Evolutionary conservation across 2,797 vertebrate genomes (phyloP).

Genomic region (Gymnodraco acuticeps): DNA sequence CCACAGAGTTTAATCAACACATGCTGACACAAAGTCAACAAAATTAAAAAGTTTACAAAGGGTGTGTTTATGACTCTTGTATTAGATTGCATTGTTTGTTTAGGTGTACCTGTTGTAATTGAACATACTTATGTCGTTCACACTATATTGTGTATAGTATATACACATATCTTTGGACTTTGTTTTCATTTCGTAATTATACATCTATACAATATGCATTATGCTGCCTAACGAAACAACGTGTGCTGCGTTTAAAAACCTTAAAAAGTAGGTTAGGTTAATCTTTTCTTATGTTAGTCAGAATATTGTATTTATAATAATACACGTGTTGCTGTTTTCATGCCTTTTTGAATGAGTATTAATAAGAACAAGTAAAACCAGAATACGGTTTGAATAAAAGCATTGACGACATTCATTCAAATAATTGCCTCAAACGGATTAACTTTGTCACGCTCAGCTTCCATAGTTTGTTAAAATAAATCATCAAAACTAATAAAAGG

Average conservation of each 20-base stretch:
- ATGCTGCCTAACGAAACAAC: not conserved
- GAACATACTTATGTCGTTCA: not conserved
- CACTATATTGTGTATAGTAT: not conserved
- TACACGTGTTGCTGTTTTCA: not conserved
- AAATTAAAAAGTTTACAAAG: constrained; percentile 14
- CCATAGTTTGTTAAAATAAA: constrained; percentile 27
- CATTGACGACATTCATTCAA: constrained; percentile 8
- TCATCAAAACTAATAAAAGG: not conserved
- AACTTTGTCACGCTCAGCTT: constrained; percentile 7
- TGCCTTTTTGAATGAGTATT: not conserved
- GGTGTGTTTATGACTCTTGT: not conserved
- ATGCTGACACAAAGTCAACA: constrained; percentile 39
- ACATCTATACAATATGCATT: not conserved
- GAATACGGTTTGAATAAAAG: constrained; percentile 1
- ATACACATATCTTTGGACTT: not conserved
- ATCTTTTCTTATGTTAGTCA: not conserved
- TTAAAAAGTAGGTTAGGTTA: not conserved
- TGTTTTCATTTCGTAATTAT: not conserved
- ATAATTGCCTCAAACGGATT: constrained; percentile 14
- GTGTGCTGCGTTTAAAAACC: not conserved
- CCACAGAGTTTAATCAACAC: constrained; percentile 37
- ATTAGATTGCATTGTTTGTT: constrained; percentile 18
- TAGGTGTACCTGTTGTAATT: constrained; percentile 12
- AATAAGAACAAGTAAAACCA: not conserved
- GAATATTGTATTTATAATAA: not conserved